Evolutionary conservation across 2,113 vertebrate genomes (phyloP).

Genomic region (Catharus fuscescens): DNA sequence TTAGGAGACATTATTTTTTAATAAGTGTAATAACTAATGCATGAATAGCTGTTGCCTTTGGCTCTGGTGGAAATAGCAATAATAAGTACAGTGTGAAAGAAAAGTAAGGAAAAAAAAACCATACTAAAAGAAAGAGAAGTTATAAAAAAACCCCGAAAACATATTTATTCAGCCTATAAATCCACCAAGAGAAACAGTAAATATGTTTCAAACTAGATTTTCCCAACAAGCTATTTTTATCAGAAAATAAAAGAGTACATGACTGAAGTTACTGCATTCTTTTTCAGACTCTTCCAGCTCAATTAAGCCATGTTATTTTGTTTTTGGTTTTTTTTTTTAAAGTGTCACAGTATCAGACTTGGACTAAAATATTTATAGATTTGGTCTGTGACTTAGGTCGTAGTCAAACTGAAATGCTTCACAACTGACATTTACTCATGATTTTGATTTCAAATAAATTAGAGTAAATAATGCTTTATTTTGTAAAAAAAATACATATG

Average conservation of each 20-base stretch:
- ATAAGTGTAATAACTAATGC: neutral
- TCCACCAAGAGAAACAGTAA: neutral
- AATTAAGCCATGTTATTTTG: neutral
- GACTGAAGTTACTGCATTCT: neutral
- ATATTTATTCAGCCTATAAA: neutral
- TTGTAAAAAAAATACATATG: neutral
- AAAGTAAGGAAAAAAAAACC: neutral
- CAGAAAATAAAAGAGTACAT: neutral
- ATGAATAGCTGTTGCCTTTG: conserved; percentile 2
- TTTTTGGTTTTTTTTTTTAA: neutral
- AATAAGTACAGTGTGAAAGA: neutral
- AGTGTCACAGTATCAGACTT: neutral
- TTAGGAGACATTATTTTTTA: neutral
- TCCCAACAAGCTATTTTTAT: neutral
- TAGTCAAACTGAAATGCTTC: neutral
- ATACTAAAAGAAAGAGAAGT: neutral
- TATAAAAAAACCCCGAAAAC: neutral
- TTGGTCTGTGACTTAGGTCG: neutral
- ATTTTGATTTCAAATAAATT: neutral
- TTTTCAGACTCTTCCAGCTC: neutral
- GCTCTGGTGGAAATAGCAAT: neutral
- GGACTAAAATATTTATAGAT: neutral
- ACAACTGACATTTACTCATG: neutral
- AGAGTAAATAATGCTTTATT: neutral
- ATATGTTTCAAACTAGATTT: neutral